Conservation (phyloP, 37 sponge, comb jelly and placozoan species). For the Cladorhizidae sp. region DNA sequence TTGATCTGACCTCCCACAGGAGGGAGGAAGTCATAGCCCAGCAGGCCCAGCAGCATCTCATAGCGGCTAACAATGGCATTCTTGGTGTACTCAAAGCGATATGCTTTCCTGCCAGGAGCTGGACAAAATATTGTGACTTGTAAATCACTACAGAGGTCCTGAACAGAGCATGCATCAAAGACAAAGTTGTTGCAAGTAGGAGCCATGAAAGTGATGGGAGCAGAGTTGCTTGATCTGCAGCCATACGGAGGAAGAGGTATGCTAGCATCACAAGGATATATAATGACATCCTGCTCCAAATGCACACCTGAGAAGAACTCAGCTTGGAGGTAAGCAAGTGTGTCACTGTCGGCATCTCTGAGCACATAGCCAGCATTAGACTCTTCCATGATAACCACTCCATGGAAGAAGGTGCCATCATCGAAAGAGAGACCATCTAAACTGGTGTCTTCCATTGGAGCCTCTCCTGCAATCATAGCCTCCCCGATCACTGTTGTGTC, state of each 20-base stretch:
- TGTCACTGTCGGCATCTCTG: conserved; percentile 50
- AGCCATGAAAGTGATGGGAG: conserved; percentile 10
- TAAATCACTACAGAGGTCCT: conserved; percentile 67
- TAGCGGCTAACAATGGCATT: conserved; percentile 50
- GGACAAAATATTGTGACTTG: conserved; percentile 55
- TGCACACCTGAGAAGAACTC: conserved; percentile 19
- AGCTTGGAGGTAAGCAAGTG: conserved; percentile 52
- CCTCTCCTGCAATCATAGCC: conserved; percentile 66
- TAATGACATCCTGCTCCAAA: conserved; percentile 50
- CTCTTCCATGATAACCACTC: conserved; percentile 33
- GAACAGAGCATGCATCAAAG: conserved; percentile 45
- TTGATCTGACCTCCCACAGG: conserved; percentile 28
- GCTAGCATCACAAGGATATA: conserved; percentile 55
- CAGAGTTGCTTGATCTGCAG: conserved; percentile 12
- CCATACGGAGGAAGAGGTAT: conserved; percentile 1
- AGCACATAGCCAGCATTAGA: conserved; percentile 74
- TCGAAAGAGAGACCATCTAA: not conserved
- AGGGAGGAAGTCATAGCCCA: conserved; percentile 64
- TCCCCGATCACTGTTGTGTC: conserved; percentile 56
- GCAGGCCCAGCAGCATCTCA: conserved; percentile 51
- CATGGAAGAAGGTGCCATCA: conserved; percentile 38
- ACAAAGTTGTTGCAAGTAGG: conserved; percentile 39
- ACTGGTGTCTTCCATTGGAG: not conserved
- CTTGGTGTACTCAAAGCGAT: conserved; percentile 42
- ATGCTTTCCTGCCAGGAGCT: conserved; percentile 35